Evolutionary conservation across 2,888 invertebrate species (phyloP), one percentile per base, ranked within the genome.

Genomic region (Quadriops clusia): DNA sequence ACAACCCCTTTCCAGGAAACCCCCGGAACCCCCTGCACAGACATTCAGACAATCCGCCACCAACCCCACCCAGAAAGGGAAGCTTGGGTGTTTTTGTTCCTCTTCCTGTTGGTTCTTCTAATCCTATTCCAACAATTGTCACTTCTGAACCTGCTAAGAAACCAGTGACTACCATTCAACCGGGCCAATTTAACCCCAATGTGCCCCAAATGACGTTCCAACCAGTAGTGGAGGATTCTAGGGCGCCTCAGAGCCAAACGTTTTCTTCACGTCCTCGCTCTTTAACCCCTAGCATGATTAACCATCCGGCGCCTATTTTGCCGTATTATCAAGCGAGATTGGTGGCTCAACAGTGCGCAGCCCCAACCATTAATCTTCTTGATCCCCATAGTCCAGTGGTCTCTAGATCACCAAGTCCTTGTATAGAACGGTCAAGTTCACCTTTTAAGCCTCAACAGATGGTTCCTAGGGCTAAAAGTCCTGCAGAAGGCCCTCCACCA

Each of bases 301-400:
- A 80, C 51, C 77, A 77, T 56, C 78, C 83, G 14, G 78, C 80
- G 2, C 74, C 82, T 7, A 66, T 74, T 28, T 73, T 86, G 42
- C 85, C 85, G 5, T 74, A 72, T 46, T 86, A 86, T 52, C 85
- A 86, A 59, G 75, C 75, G 57, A 77, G 79, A 56, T 64, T 84
- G 42, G 74, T 79, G 17, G 69, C 75, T n/a, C 74, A 74, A 23
- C 72, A 76, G 49, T 72, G 72, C 49, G 49, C 60, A 30, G 70
- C 79, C 4, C 63, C 72, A 2, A 68, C 70, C 46, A 64, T 66
- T 22, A 70, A 72, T 41, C 50, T 71, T 30, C 71, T 72, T 41
- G 72, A 78, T 42, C 74, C 74, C 12, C 65, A 64, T 23, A 70
- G 67, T 48, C 68, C 72, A 8, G 67, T 65, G 44, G 53, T 57